Base-by-base conservation (phyloP, 2,888 invertebrate species). In the Meganola albula region DNA sequence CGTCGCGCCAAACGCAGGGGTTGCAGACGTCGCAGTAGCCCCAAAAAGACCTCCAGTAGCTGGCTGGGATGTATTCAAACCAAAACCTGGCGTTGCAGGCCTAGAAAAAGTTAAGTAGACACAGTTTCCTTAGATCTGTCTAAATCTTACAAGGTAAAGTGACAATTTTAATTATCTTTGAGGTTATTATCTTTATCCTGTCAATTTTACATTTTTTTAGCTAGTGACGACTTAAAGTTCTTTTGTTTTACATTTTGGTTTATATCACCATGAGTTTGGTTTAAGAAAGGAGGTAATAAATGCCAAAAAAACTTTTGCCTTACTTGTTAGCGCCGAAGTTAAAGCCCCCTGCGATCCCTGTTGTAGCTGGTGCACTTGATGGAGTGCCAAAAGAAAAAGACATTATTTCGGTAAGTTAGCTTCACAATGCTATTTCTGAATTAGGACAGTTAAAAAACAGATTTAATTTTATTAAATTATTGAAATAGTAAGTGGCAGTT, bases 251-350 rank as follows among this genome's bases (percentile, higher is more conserved):
- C n/a, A n/a, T n/a, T n/a, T n/a, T n/a, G n/a, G n/a, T n/a, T n/a
- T n/a, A n/a, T n/a, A n/a, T n/a, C n/a, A n/a, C n/a, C n/a, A n/a
- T 16, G 16, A 16, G 16, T 16, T n/a, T n/a, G 6, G 6, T 16
- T 16, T 16, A 5, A 16, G 16, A 4, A 34, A 31, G 9, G 21
- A 43, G 41, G 38, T 43, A 16, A 16, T 16, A 16, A 16, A 16
- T 20, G 8, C 20, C 3, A 20, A 8, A 22, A 29, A 40, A 40
- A 34, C 33, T 18, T 4, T 29, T 10, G 24, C 67, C 72, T 72
- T 65, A 86, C 85, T 85, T 86, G 56, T 72, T 77, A 45, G 74
- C 78, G 43, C 80, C 84, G 62, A 87, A 87, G 60, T 67, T 79
- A 37, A 87, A 87, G 9, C 86, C 79, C 14, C 68, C 63, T 3